Conservation (phyloP, 2,888 invertebrate genomes). For the Ischnura elegans region DNA sequence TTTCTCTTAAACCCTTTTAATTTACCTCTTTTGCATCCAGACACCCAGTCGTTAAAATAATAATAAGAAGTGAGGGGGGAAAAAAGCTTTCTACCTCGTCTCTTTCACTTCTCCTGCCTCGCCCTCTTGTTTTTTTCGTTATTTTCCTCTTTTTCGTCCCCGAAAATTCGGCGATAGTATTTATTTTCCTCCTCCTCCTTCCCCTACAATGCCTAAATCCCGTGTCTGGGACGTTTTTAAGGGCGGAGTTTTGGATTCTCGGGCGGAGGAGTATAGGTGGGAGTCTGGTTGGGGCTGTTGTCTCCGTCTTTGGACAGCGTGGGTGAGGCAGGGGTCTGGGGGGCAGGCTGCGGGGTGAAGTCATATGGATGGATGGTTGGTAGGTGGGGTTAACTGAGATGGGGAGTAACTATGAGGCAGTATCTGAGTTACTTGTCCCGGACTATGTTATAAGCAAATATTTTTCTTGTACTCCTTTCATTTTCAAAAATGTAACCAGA, state of each 20-base stretch:
- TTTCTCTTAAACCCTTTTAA: not conserved
- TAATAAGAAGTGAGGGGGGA: too few relatives aligned
- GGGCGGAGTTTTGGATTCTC: not conserved
- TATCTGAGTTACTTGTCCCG: too few relatives aligned
- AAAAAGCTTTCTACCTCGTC: not conserved
- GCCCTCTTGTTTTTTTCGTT: not conserved
- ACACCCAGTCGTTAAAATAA: conserved; percentile 15
- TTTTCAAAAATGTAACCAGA: too few relatives aligned
- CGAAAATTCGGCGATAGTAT: not conserved
- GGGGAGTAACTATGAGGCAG: too few relatives aligned
- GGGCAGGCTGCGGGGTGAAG: not conserved
- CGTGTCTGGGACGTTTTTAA: not conserved
- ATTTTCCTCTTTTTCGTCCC: not conserved
- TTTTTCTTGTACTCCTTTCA: too few relatives aligned
- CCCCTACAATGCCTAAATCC: not conserved
- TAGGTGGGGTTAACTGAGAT: too few relatives aligned
- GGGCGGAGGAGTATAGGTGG: not conserved
- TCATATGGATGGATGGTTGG: not conserved
- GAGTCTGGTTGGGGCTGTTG: not conserved
- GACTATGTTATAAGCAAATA: too few relatives aligned
- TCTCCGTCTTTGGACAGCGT: not conserved
- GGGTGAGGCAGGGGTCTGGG: not conserved
- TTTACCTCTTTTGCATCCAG: not conserved
- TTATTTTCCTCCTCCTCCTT: not conserved
- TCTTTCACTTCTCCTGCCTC: too few relatives aligned